Percentiles rank a stretch among this genome's conserved stretches.
phyloP scores from a whole-genome alignment of 2,888 invertebrate species.

The Lamproptera curius region DNA sequence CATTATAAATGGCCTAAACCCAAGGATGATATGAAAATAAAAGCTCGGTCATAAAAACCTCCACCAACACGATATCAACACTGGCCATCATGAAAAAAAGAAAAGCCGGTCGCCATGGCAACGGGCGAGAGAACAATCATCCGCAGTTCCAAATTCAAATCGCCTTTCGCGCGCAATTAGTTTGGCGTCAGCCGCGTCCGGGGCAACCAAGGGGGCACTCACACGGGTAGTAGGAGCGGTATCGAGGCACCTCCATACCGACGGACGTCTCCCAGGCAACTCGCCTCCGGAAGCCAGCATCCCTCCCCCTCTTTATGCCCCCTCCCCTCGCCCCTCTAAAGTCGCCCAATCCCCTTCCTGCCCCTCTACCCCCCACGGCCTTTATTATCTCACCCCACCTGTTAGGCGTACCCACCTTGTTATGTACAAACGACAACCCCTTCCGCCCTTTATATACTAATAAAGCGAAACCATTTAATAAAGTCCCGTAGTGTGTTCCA shows the following conservation, averaged over 20 bases:
- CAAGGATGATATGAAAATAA: too few species aligned
- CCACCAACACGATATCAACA: too few species aligned
- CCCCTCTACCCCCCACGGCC: not conserved
- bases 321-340: conserved; percentile 43
- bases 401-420: too few species aligned
- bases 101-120: not conserved
- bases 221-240: conserved; percentile 73
- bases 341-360: not conserved
- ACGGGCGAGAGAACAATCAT: not conserved
- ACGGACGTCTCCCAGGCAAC: conserved; percentile 72
- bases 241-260: conserved; percentile 75
- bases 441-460: too few species aligned
- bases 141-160: not conserved
- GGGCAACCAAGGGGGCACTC: conserved; percentile 38
- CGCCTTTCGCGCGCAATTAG: not conserved
- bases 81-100: not conserved
- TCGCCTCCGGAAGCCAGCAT: conserved; percentile 39
- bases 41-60: too few species aligned
- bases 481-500: too few species aligned
- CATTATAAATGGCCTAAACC: too few species aligned
- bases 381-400: too few species aligned
- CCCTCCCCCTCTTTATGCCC: conserved; percentile 47
- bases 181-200: not conserved
- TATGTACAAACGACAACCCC: too few species aligned
- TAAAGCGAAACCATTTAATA: too few species aligned